Evolutionary conservation across 2,888 invertebrate genomes (phyloP).

Genomic region (Cantharis lateralis): DNA sequence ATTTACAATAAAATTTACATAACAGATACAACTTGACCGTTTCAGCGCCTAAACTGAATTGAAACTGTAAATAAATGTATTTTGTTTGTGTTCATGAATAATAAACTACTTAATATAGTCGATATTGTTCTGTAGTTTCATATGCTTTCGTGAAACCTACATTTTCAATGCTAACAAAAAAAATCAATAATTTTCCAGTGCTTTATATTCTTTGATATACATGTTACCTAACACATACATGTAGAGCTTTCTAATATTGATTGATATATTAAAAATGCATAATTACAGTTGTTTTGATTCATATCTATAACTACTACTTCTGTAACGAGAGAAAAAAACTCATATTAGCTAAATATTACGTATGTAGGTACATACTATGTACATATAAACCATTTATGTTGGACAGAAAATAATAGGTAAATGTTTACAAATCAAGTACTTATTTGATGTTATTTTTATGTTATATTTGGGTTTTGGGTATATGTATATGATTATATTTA

Average conservation of each 20-base stretch:
- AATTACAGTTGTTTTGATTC: neutral
- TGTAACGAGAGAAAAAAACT: neutral
- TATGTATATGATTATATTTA: too few relatives aligned
- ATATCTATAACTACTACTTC: neutral
- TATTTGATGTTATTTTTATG: too few relatives aligned
- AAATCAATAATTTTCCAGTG: conserved; percentile 1
- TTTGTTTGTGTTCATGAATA: neutral
- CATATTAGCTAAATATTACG: too few relatives aligned
- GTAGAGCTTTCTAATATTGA: neutral
- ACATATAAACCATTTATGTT: too few relatives aligned
- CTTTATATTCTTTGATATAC: neutral
- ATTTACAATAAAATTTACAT: neutral
- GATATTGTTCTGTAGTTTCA: neutral
- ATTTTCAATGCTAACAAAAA: neutral
- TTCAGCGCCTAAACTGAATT: neutral
- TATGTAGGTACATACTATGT: too few relatives aligned
- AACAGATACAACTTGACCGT: neutral
- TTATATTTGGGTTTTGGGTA: too few relatives aligned
- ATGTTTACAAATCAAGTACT: too few relatives aligned
- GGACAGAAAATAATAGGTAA: too few relatives aligned
- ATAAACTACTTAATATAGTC: neutral
- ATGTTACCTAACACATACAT: neutral
- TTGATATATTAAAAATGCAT: neutral
- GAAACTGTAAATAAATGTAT: neutral
- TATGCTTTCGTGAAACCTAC: neutral